Evolutionary conservation across 2,797 vertebrate species (phyloP), one percentile per base, ranked within the genome.

Genomic region (Xyrichtys novacula): DNA sequence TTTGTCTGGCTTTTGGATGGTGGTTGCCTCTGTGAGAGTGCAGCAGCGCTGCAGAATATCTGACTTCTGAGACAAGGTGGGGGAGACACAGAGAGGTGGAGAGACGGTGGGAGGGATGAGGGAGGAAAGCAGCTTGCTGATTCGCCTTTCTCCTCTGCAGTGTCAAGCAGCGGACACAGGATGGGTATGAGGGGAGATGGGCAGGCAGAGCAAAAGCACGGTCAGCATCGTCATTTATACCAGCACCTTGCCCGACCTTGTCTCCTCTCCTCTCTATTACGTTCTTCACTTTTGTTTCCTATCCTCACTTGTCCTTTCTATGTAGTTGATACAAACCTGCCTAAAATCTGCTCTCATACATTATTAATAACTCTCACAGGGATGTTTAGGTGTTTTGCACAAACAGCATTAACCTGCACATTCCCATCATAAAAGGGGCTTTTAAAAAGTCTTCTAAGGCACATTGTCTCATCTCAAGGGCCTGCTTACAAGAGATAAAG

Each of bases 121-220:
- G 68, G 60, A 32, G 50, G 63, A 46, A 39, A 22, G 29, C 42
- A 77, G 71, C 54, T 12, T n/a, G 56, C 80, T 91, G 89, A 91
- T 90, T 90, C 32, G 84, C 56, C 71, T 47, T 12, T 66, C 68
- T 80, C 77, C 72, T 83, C 89, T 91, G 87, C 90, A 89, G 83
- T 83, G 65, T 17, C 71, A 77, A 78, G 79, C 1, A 7, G 67
- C 78, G 47, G 67, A 62, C 25, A 47, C 28, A 11, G 36, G 53
- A 16, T 1, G 19, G 22, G 22, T 11, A 53, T 14, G 23, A 9
- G 19, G 54, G 28, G 32, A 67, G 36, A 44, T 14, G 48, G 57
- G 22, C 56, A 61, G 12, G 19, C 56, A 61, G 12, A 17, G 52
- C 23, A 63, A 10, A 70, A 78, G 73, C 63, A 54, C 7, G 2